Evolutionary conservation across 2,797 vertebrate genomes (phyloP).

Genomic region (Enteromius paludinosus): DNA sequence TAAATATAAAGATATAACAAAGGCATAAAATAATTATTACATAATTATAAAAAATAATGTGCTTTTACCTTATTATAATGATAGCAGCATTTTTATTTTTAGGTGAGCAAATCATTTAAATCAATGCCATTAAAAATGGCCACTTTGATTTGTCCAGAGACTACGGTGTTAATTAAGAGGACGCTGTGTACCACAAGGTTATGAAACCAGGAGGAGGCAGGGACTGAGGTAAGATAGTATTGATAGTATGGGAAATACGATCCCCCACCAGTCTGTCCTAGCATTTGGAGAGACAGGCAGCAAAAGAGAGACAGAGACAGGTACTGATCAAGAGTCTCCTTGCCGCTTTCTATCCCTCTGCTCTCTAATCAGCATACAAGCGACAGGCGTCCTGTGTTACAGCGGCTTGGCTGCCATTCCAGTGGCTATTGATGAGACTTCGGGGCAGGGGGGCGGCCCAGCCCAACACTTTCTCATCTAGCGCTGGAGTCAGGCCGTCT

Average conservation of each 20-base stretch:
- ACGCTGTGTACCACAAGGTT: constrained; percentile 67
- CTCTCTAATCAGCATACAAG: constrained; percentile 69
- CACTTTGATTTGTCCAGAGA: constrained; percentile 4
- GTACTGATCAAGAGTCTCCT: constrained; percentile 62
- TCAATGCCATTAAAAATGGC: neutral
- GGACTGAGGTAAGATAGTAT: constrained; percentile 72
- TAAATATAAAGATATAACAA: no score
- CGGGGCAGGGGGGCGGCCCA: constrained; percentile 61
- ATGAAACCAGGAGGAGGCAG: constrained; percentile 64
- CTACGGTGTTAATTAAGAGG: constrained; percentile 51
- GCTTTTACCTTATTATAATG: neutral
- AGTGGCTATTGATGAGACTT: constrained; percentile 76
- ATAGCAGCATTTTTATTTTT: neutral
- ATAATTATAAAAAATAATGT: neutral
- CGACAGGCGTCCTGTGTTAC: constrained; percentile 78
- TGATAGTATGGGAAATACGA: constrained; percentile 84
- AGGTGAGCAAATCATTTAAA: neutral
- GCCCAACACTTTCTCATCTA: constrained; percentile 71
- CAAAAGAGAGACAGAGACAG: constrained; percentile 56
- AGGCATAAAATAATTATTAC: neutral
- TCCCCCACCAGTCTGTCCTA: constrained; percentile 71
- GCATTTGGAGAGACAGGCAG: constrained; percentile 62
- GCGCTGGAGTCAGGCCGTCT: constrained; percentile 85
- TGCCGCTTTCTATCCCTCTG: constrained; percentile 59
- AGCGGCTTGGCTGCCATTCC: constrained; percentile 72